Evolutionary conservation across 2,888 invertebrate species (phyloP).

Genomic region (Galeruca laticollis): DNA sequence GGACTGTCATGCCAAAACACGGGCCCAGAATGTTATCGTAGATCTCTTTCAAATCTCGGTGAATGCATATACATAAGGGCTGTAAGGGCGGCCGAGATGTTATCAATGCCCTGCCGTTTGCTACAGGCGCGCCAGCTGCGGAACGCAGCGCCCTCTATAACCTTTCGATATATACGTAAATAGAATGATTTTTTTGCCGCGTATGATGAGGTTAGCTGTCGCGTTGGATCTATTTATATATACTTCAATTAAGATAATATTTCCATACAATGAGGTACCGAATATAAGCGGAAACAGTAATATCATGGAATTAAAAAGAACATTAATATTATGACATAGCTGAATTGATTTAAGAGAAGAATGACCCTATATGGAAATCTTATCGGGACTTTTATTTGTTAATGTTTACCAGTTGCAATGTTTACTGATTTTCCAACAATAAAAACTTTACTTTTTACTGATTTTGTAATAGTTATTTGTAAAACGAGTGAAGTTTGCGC

Average conservation of each 20-base stretch:
- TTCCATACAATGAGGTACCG: neutral
- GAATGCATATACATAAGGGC: slow-evolving; percentile 66
- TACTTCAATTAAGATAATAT: neutral
- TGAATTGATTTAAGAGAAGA: too few relatives aligned
- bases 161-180: slow-evolving; percentile 19
- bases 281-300: neutral
- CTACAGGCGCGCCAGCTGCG: slow-evolving; percentile 66
- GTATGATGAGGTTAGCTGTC: neutral
- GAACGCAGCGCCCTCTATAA: slow-evolving; percentile 42
- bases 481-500: too few relatives aligned
- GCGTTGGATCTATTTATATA: neutral
- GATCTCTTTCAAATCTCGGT: slow-evolving; percentile 69
- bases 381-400: too few relatives aligned
- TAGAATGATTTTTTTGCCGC: slow-evolving; percentile 15
- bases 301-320: neutral
- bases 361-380: too few relatives aligned
- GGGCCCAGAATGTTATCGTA: slow-evolving; percentile 68
- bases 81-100: slow-evolving; percentile 63
- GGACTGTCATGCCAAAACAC: slow-evolving; percentile 69
- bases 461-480: too few relatives aligned
- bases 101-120: slow-evolving; percentile 59
- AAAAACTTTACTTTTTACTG: too few relatives aligned
- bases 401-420: too few relatives aligned
- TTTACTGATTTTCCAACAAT: too few relatives aligned
- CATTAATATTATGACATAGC: too few relatives aligned